Base-by-base conservation (phyloP, 2,888 invertebrate species). In the Sesia apiformis region DNA sequence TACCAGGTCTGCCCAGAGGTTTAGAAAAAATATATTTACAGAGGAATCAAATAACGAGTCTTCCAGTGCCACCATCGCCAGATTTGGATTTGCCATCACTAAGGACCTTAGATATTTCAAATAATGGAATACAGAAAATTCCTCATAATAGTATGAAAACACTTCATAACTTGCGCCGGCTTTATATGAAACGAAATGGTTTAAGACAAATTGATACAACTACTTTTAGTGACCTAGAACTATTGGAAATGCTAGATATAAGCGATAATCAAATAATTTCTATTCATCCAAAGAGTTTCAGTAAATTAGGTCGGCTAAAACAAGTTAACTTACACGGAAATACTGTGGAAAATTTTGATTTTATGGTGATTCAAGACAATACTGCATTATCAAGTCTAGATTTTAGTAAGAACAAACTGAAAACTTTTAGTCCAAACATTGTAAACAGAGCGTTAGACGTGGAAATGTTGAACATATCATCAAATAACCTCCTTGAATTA, bases 321-420 rank as follows among this genome's bases (percentile, higher is more conserved):
- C 93, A 94, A 70, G 84, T 97, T 0, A 94, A 94, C 70, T 76
- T 96, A 53, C 92, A 93, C 52, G 94, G 95, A 52, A 97, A 97
- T 71, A 92, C 94, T 53, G 84, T 97, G 57, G 93, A 94, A 63
- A 84, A 91, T 52, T 90, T 96, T 49, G 92, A 93, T 57, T 92
- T 93, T 8, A 92, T 93, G 65, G 78, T 93, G 7, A 92, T 96
- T 55, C 90, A 92, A 60, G 93, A 93, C 52, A 93, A 93, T 60
- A 76, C 84, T 5, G 91, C 90, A 46, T 75, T 96, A 53, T 92
- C 92, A 57, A 90, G 90, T 53, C 70, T 96, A 46, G 95, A 96
- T 74, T 82, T 96, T 38, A 95, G 95, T 61, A 91, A 92, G 64
- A 96, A 96, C 75, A 92, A 92, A 72, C 76, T 96, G 50, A 92